Evolutionary conservation across 1,140 invertebrate species (phyloP).

Genomic region (Charaxes varanes): DNA sequence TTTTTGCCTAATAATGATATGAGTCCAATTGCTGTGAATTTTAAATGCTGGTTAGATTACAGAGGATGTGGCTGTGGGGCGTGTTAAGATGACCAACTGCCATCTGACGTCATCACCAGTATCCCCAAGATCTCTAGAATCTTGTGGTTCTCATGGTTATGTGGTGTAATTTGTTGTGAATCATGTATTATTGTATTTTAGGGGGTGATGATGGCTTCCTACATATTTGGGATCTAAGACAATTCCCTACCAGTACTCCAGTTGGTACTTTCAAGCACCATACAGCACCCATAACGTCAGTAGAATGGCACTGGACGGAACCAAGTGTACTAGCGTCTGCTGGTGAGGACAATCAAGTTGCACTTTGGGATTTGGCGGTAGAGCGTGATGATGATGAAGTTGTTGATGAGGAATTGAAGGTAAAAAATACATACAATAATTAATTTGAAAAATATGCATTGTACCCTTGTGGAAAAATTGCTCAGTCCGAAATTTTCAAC

Average conservation of each 20-base stretch:
- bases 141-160: too few species aligned
- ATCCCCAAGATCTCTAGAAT: too few species aligned
- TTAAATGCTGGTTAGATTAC: too few species aligned
- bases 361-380: slow-evolving; percentile 96
- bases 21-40: too few species aligned
- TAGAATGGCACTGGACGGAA: slow-evolving; percentile 98
- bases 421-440: slow-evolving; percentile 31
- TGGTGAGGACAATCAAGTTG: slow-evolving; percentile 96
- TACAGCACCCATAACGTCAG: slow-evolving; percentile 91
- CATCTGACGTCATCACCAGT: too few species aligned
- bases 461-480: too few species aligned
- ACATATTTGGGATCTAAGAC: slow-evolving; percentile 96
- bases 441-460: too few species aligned
- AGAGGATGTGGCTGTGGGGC: too few species aligned
- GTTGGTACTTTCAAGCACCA: slow-evolving; percentile 97
- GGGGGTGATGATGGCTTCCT: slow-evolving; percentile 97
- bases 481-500: too few species aligned
- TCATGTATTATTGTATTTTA: slow-evolving; percentile 30
- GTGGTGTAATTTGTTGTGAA: too few species aligned
- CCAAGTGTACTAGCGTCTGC: slow-evolving; percentile 94
- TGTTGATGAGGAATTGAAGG: slow-evolving; percentile 76
- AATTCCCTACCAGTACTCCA: slow-evolving; percentile 87
- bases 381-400: slow-evolving; percentile 84
- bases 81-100: too few species aligned
- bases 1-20: not conserved